Base-by-base conservation (phyloP, 2,888 invertebrate genomes). In the Arge pagana region DNA sequence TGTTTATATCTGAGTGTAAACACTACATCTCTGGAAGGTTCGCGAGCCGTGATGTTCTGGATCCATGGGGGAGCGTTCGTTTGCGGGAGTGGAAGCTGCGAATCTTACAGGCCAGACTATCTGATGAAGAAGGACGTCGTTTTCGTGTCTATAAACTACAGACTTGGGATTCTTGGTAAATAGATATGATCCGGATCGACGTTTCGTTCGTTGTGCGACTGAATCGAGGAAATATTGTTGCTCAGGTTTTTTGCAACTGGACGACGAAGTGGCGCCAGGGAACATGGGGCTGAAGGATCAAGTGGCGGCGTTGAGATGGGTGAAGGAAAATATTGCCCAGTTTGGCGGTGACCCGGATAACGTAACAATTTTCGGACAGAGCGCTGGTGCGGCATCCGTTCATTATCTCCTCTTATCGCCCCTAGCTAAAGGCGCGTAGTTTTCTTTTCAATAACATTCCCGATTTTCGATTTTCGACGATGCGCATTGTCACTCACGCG, bases 1-100 rank as follows among this genome's bases (percentile, higher is more conserved):
- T 83, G 82, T 55, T 61, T 82, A 3, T 79, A 79, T 61, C 59
- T 82, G 13, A 82, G 81, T 66, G 78, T 82, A 37, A 28, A 35
- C 2, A 48, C 48, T 6, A 39, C 24, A 2, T 48, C 48, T 36
- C 82, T 48, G 28, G 23, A 30, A 0, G 37, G 30, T 1, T 39
- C 48, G 19, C 36, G 37, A 30, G 33, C 45, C 6, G 45, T 45
- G n/a, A 45, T 45, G 23, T 31, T 45, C 2, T 45, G 33, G 33
- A 21, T 45, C 16, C 45, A 45, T 16, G 45, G 45, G n/a, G 45
- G 45, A 13, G 45, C 21, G 6, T 45, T 45, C 5, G n/a, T 48
- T 8, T 2, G 15, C 4, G 48, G 48, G 6, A 19, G 19, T 5
- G 28, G 28, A 5, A 36, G 28, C 11, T 39, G 7, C 19, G 28